Conservation (phyloP, 2,888 invertebrate species). For the Mesoligia furuncula region DNA sequence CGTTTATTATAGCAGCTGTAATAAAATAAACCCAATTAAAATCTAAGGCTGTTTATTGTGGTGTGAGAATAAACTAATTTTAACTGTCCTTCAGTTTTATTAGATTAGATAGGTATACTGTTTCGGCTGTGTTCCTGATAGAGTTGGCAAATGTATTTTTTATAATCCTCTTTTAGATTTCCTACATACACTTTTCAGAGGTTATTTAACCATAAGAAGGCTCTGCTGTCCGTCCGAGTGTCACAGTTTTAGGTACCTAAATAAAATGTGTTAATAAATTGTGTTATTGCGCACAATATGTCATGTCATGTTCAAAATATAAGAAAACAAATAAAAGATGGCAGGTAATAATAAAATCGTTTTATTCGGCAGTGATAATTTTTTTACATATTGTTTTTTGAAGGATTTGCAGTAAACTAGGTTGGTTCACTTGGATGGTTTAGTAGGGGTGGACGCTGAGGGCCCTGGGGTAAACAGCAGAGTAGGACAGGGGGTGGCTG, state of each 20-base stretch:
- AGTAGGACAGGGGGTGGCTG: constrained; percentile 63
- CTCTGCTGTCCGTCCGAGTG: background rate
- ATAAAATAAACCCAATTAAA: constrained; percentile 17
- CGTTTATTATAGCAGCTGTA: background rate
- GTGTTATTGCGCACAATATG: background rate
- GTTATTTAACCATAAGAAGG: background rate
- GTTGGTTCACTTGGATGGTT: constrained; percentile 46
- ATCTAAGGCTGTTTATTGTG: background rate
- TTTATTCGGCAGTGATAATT: constrained; percentile 75
- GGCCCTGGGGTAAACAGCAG: constrained; percentile 76
- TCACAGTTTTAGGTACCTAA: background rate
- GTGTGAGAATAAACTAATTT: constrained; percentile 14
- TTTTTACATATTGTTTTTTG: constrained; percentile 40
- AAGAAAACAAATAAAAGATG: constrained; percentile 38
- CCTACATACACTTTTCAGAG: background rate
- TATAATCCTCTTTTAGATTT: background rate
- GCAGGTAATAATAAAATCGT: constrained; percentile 54
- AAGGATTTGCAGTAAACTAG: constrained; percentile 18
- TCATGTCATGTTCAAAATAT: background rate
- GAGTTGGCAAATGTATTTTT: background rate
- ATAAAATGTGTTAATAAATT: background rate
- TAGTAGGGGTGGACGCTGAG: constrained; percentile 82
- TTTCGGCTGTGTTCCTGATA: constrained; percentile 6
- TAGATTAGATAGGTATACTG: background rate
- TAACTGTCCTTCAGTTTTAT: constrained; percentile 9